phyloP scores from a whole-genome alignment of 2,888 invertebrate species.

The Melinaea marsaeus region DNA sequence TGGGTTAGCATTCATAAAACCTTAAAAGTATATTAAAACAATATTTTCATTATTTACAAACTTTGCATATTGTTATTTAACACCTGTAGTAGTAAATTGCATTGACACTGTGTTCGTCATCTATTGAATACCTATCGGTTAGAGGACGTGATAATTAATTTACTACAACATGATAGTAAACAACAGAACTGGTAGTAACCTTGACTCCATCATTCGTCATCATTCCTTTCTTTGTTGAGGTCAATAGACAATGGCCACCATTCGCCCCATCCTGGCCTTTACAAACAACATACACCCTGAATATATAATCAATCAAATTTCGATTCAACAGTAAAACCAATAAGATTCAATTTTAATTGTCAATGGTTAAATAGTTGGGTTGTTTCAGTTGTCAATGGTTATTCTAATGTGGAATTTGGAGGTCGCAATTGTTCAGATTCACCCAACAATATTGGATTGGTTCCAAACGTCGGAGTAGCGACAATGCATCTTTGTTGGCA shows the following conservation, averaged over 20 bases:
- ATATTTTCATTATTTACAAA: background rate
- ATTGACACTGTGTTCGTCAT: background rate
- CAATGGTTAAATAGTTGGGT: conserved; percentile 34
- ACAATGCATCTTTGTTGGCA: conserved; percentile 75
- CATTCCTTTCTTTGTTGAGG: conserved; percentile 69
- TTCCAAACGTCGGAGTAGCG: conserved; percentile 63
- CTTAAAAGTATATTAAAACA: background rate
- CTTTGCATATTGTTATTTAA: background rate
- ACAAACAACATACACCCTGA: conserved; percentile 32
- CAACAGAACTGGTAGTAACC: conserved; percentile 50
- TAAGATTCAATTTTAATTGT: conserved; percentile 30
- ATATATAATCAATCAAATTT: conserved; percentile 25
- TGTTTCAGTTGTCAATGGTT: conserved; percentile 37
- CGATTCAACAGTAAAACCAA: conserved; percentile 16
- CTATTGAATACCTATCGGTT: background rate
- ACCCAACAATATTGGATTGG: conserved; percentile 73
- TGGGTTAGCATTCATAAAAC: background rate
- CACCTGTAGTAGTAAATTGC: background rate
- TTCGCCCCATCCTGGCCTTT: conserved; percentile 63
- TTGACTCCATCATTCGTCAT: conserved; percentile 66
- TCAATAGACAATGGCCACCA: conserved; percentile 60
- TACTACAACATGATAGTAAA: conserved; percentile 44
- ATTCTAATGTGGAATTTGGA: conserved; percentile 75
- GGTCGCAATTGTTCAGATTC: conserved; percentile 61
- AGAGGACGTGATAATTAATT: conserved; percentile 28